phyloP scores from a whole-genome alignment of 2,797 vertebrate genomes.

The Hypotaenidia okinawae region DNA sequence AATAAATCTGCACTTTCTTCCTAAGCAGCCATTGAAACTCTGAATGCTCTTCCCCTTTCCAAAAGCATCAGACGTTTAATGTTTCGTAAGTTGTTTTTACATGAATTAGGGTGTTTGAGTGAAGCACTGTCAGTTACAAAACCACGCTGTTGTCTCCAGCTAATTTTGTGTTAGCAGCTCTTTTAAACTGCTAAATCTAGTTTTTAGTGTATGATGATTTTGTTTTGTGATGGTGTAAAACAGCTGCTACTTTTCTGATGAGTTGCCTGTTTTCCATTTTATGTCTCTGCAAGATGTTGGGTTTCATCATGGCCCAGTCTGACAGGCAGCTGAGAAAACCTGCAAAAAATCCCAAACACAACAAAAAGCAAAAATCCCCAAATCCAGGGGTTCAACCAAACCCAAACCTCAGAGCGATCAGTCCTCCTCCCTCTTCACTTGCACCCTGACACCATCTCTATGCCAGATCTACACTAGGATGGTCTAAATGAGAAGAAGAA shows the following conservation, averaged over 20 bases:
- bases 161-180: conserved; percentile 75
- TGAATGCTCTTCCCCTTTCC: conserved; percentile 38
- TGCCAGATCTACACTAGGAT: not conserved
- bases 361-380: not conserved
- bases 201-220: conserved; percentile 72
- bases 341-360: not conserved
- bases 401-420: not conserved
- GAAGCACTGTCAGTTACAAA: conserved; percentile 65
- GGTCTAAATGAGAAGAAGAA: not conserved
- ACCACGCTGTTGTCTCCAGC: conserved; percentile 62
- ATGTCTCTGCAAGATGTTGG: conserved; percentile 72
- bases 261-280: conserved; percentile 73
- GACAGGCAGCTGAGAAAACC: conserved; percentile 58
- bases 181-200: conserved; percentile 73
- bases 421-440: not conserved
- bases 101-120: conserved; percentile 70
- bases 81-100: conserved; percentile 69
- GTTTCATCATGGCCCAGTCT: conserved; percentile 49
- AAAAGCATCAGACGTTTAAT: conserved; percentile 58
- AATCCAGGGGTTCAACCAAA: not conserved
- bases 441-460: not conserved
- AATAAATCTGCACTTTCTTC: conserved; percentile 49
- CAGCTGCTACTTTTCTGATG: conserved; percentile 75
- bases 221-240: conserved; percentile 71
- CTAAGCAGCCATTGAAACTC: not conserved